Base-by-base conservation (phyloP, 2,113 vertebrate genomes). In the Xiphophorus maculatus region DNA sequence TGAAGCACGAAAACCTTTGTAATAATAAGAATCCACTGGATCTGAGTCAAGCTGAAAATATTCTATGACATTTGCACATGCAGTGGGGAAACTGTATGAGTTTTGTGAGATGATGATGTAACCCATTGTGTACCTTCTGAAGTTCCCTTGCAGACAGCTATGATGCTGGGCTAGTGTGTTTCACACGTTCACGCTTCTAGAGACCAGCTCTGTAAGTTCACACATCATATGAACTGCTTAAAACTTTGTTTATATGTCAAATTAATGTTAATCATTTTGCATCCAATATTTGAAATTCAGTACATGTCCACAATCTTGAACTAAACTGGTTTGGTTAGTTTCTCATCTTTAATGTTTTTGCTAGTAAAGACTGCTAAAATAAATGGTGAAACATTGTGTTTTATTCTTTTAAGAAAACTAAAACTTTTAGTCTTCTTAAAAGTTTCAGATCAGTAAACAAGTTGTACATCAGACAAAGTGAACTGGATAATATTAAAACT, bases 101-200 rank as follows among this genome's bases (percentile, higher is more conserved):
- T 62, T 83, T 70, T 73, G 69, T 73, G 67, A 67, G 48, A 29
- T 40, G 60, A 1, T 73, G 28, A 60, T 72, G 73, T 82, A 77
- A 81, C 29, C n/a, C 12, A 66, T 44, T 58, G 42, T 65, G 33
- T 69, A 29, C 1, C 19, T 15, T 70, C 69, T 74, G 28, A 54
- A 37, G 65, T 40, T 65, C 84, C 66, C 73, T 87, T 78, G 61
- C 81, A 82, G 69, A 37, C 84, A 90, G 83, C 77, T 89, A 89
- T 88, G 88, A 93, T 83, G 84, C 68, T 73, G 37, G 48, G 48
- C 74, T 68, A 72, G 77, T 76, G 74, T 79, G 73, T 80, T 84
- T 87, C 64, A 83, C 74, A 74, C 70, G 63, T 13, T 25, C 74
- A 81, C 63, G 48, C 64, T 6, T 35, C 6, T 22, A 44, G 29